Evolutionary conservation across 1,140 invertebrate species (phyloP).

Genomic region (Drosophila azteca): DNA sequence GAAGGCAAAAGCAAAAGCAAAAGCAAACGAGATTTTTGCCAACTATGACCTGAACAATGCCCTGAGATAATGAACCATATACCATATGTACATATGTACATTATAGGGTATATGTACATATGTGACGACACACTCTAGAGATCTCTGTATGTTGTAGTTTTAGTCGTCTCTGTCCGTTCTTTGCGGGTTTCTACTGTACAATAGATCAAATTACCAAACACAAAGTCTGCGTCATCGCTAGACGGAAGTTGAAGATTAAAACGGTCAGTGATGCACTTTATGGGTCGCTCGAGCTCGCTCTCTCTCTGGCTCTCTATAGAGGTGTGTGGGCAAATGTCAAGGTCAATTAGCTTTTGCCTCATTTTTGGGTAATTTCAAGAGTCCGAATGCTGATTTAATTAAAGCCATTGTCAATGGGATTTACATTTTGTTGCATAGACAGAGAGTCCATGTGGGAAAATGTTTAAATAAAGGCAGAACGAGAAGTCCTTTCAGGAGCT

Average conservation of each 20-base stretch:
- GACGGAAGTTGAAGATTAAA: slow-evolving; percentile 73
- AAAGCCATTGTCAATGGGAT: not conserved
- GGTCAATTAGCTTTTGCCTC: slow-evolving; percentile 68
- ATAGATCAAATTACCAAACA: not conserved
- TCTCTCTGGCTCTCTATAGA: not conserved
- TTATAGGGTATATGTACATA: slow-evolving; percentile 10
- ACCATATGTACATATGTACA: not conserved
- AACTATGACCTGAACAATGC: slow-evolving; percentile 34
- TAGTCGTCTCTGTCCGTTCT: not conserved
- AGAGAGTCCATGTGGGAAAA: not conserved
- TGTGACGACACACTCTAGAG: slow-evolving; percentile 1
- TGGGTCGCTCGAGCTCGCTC: slow-evolving; percentile 42
- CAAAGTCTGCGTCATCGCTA: slow-evolving; percentile 41
- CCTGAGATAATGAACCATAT: slow-evolving; percentile 57
- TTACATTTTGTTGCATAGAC: not conserved
- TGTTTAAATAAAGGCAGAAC: too few species aligned
- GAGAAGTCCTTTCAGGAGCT: too few species aligned
- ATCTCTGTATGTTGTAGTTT: not conserved
- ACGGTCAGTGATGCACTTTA: slow-evolving; percentile 64
- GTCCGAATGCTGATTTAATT: not conserved
- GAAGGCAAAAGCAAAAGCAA: slow-evolving; percentile 34
- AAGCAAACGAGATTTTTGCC: slow-evolving; percentile 32
- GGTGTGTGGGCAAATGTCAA: slow-evolving; percentile 52
- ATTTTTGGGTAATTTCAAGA: slow-evolving; percentile 51
- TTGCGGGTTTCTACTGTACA: slow-evolving; percentile 1